phyloP scores from a whole-genome alignment of 1,140 invertebrate genomes.

The Zaprionus davidi region DNA sequence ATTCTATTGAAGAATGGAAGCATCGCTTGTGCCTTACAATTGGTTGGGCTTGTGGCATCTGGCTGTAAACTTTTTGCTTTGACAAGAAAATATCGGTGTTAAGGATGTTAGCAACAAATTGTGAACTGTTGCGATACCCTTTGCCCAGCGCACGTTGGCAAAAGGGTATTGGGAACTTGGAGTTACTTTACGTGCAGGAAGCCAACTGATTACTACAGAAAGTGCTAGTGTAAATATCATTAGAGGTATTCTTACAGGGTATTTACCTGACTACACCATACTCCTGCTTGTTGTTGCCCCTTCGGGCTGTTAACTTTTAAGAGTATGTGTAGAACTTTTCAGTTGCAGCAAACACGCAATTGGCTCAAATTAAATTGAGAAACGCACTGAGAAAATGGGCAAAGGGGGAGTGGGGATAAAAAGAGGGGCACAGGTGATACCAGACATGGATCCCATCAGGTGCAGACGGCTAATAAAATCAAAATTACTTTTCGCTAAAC shows the following conservation, averaged over 20 bases:
- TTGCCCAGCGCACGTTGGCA: background rate
- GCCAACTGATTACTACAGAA: too few relatives aligned
- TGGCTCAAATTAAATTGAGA: conserved; percentile 72
- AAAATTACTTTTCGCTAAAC: conserved; percentile 74
- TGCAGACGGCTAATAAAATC: conserved; percentile 81
- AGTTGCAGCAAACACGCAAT: conserved; percentile 59
- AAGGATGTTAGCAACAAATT: conserved; percentile 69
- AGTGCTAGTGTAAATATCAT: too few relatives aligned
- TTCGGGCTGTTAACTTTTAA: conserved; percentile 55
- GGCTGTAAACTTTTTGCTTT: conserved; percentile 48
- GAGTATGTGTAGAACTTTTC: conserved; percentile 59
- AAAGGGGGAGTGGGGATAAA: background rate
- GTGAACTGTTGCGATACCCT: conserved; percentile 40
- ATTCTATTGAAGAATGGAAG: conserved; percentile 18
- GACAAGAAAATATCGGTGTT: conserved; percentile 62
- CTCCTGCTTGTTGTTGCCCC: conserved; percentile 33
- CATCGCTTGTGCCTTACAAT: conserved; percentile 40
- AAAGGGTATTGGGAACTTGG: background rate
- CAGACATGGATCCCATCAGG: conserved; percentile 61
- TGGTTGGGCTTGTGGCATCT: conserved; percentile 61
- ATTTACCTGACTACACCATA: background rate
- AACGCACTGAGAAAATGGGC: conserved; percentile 23
- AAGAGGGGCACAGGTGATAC: background rate
- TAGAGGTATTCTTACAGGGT: background rate
- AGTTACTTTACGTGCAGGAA: too few relatives aligned